Conservation (phyloP, 2,888 invertebrate genomes). For the Drosophila borborema region DNA sequence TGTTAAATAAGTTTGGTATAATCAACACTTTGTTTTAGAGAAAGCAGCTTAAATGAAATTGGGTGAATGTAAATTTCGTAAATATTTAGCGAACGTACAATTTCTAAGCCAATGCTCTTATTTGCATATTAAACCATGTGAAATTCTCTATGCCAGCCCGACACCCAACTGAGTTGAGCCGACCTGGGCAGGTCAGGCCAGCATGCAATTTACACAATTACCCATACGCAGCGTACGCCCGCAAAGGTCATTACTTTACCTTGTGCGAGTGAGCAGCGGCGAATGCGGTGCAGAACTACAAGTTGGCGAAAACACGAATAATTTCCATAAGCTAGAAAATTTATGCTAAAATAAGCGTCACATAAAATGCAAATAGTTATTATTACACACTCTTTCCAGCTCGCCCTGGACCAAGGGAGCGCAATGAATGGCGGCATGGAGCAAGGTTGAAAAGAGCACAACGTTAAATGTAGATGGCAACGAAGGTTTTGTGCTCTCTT, state of each 20-base stretch:
- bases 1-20: conserved; percentile 24
- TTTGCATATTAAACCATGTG: conserved; percentile 45
- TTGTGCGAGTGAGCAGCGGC: conserved; percentile 15
- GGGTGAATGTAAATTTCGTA: conserved; percentile 26
- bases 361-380: conserved; percentile 78
- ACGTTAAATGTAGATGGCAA: background rate
- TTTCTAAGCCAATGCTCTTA: conserved; percentile 42
- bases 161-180: conserved; percentile 3
- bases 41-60: conserved; percentile 27
- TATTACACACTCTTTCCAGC: conserved; percentile 72
- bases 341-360: conserved; percentile 77
- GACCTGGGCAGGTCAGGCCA: conserved; percentile 8
- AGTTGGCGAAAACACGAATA: conserved; percentile 65
- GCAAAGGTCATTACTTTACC: conserved; percentile 71
- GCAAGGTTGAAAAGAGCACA: background rate
- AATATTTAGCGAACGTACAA: conserved; percentile 34
- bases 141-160: conserved; percentile 33
- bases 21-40: conserved; percentile 21
- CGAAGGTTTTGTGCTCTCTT: conserved; percentile 20
- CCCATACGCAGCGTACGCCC: conserved; percentile 69
- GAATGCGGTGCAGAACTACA: conserved; percentile 34
- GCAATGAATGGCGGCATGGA: background rate
- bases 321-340: conserved; percentile 75
- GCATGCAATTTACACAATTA: conserved; percentile 65
- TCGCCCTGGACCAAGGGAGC: conserved; percentile 21